Conservation (phyloP, 2,888 invertebrate genomes). For the Calephelis perditalis region DNA sequence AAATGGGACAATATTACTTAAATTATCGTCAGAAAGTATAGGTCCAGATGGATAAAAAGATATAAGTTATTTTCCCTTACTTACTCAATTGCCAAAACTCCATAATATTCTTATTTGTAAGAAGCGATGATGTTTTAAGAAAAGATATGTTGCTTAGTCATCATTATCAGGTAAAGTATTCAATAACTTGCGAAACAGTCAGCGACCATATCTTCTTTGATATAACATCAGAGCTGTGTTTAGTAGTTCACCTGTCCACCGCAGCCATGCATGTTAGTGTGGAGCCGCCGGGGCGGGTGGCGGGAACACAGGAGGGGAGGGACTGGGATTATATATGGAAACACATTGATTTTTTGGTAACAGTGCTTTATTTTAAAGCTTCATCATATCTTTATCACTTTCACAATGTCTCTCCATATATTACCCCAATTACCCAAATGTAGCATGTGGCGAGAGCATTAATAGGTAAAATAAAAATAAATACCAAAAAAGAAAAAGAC, state of each 20-base stretch:
- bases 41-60: too few relatives aligned
- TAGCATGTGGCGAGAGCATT: constrained; percentile 75
- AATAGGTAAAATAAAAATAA: constrained; percentile 63
- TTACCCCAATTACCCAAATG: constrained; percentile 76
- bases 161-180: not conserved
- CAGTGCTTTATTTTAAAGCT: constrained; percentile 83
- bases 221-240: constrained; percentile 6
- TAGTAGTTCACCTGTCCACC: constrained; percentile 6
- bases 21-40: too few relatives aligned
- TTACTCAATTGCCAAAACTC: constrained; percentile 1
- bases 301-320: constrained; percentile 41
- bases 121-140: constrained; percentile 9
- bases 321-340: constrained; percentile 76
- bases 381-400: constrained; percentile 78
- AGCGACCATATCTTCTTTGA: constrained; percentile 7
- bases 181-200: not conserved
- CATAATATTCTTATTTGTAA: too few relatives aligned
- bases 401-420: constrained; percentile 84
- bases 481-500: constrained; percentile 59
- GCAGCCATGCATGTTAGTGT: constrained; percentile 11
- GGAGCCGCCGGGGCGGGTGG: constrained; percentile 23
- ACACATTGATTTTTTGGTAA: constrained; percentile 83
- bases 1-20: too few relatives aligned
- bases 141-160: constrained; percentile 6
- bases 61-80: too few relatives aligned